A percentile compares a stretch with the other conserved stretches of the same genome.
Conservation (phyloP, 2,888 invertebrate genomes). For the Zygogramma bicolorata region DNA sequence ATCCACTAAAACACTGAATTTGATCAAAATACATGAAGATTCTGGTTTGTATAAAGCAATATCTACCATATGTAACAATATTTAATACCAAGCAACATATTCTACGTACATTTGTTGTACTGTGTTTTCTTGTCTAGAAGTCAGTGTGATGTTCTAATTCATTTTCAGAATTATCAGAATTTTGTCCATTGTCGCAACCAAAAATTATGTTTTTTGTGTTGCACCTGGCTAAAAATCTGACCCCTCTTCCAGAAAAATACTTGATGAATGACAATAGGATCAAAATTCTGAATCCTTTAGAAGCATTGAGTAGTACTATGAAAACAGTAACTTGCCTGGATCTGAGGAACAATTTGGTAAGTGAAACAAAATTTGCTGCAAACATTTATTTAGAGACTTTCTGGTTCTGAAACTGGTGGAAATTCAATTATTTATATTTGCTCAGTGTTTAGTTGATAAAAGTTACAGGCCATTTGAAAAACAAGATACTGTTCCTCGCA, state of each 20-base stretch:
- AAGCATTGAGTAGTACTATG: constrained; percentile 54
- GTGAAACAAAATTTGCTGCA: constrained; percentile 21
- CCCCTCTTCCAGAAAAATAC: constrained; percentile 51
- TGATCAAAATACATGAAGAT: constrained; percentile 67
- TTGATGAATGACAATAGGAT: constrained; percentile 61
- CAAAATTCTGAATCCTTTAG: constrained; percentile 58
- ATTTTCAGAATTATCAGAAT: constrained; percentile 59
- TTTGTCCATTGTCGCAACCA: constrained; percentile 67
- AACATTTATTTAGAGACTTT: too few relatives aligned
- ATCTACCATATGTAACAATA: constrained; percentile 20
- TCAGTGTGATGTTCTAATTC: too few relatives aligned
- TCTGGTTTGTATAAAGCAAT: constrained; percentile 55
- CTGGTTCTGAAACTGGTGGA: too few relatives aligned
- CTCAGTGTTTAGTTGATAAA: too few relatives aligned
- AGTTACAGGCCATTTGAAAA: too few relatives aligned
- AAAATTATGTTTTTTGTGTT: constrained; percentile 67
- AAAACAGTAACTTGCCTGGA: constrained; percentile 48
- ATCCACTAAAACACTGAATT: constrained; percentile 59
- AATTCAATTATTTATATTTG: too few relatives aligned
- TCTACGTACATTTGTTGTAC: neutral
- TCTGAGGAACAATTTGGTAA: constrained; percentile 58
- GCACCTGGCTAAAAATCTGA: constrained; percentile 57
- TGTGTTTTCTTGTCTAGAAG: neutral
- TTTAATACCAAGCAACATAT: too few relatives aligned
- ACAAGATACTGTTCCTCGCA: too few relatives aligned